Evolutionary conservation across 2,113 vertebrate genomes (phyloP), one percentile per base, ranked within the genome.

Genomic region (Sclerurus mexicanus): DNA sequence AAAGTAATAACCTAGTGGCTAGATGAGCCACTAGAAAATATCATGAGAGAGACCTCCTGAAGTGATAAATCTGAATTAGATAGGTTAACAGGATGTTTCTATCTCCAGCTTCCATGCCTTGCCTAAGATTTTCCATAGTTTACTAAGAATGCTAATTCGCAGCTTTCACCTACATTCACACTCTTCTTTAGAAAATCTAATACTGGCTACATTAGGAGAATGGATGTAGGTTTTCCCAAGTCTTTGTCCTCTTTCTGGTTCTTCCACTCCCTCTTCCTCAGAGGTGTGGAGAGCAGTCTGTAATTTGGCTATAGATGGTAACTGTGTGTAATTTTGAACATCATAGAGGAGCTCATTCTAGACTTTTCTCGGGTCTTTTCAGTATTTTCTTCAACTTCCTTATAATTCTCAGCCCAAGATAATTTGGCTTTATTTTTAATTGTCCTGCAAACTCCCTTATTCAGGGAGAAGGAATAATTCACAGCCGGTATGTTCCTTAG

Each of bases 361-460:
- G 56, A 79, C 23, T 83, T 85, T 31, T 63, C 49, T 73, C 55
- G 49, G 18, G 5, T 95, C 17, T 90, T 91, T 83, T 82, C 33
- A 13, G 16, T 76, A 40, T 93, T 95, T 92, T 71, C 68, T 59
- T 40, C 71, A 90, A 39, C 21, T 92, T 95, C 35, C 28, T 82
- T 85, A 71, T 58, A 39, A 63, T 72, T 81, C 22, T 33, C 27
- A 86, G 53, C n/a, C n/a, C 55, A 82, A 4, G 1, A 72, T 60
- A 91, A 73, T 76, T 47, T 85, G 55, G 30, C 11, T 94, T 90
- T 76, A 59, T 80, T 80, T 96, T 76, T 73, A 87, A 90, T 78
- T 83, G 83, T 87, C 69, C 62, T 68, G 39, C 53, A 92, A 92
- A 53, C 9, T 10, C 60, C 37, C 72, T 97, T 95, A 79, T 66